A percentile compares a stretch with the other conserved stretches of the same genome.
These are phyloP conservation scores for Neomorphus geoffroyi DNA, from an alignment of 2,797 vertebrate species.

Conservation along the genomic window DNA sequence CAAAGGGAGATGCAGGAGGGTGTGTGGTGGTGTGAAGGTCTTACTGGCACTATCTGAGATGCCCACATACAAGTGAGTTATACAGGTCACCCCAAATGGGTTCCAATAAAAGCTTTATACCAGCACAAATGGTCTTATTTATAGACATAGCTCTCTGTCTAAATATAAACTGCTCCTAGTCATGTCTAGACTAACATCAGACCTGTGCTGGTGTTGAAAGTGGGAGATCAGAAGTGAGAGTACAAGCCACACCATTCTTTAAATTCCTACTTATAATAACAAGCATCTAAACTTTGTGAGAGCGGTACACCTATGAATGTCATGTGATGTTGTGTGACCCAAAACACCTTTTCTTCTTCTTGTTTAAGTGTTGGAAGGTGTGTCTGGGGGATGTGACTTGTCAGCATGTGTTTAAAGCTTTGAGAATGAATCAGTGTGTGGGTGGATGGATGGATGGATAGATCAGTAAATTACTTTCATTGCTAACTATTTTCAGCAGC, in stretches of 20 bases:
- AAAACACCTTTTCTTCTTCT: not conserved
- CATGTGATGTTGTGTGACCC: not conserved
- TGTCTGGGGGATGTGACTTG: not conserved
- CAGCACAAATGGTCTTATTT: not conserved
- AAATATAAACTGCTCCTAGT: conserved; percentile 35
- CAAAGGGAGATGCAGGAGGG: not conserved
- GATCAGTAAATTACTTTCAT: conserved; percentile 9
- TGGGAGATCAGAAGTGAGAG: not conserved
- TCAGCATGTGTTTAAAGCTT: not conserved
- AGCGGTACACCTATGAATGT: not conserved
- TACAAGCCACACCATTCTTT: not conserved
- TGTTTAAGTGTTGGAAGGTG: not conserved
- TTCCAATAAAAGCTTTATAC: conserved; percentile 1
- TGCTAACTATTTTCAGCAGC: conserved; percentile 33
- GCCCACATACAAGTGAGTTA: not conserved
- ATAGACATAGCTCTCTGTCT: not conserved
- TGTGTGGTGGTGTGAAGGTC: not conserved
- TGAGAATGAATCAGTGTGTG: not conserved
- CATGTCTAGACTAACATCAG: conserved; percentile 15
- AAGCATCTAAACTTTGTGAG: not conserved
- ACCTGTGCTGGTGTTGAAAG: not conserved
- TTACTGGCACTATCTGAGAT: not conserved
- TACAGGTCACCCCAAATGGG: not conserved
- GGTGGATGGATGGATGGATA: not conserved
- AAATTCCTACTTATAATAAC: not conserved